These are phyloP conservation scores for Pristiophorus japonicus DNA, from an alignment of 2,113 vertebrate genomes.

Conservation along the genomic window DNA sequence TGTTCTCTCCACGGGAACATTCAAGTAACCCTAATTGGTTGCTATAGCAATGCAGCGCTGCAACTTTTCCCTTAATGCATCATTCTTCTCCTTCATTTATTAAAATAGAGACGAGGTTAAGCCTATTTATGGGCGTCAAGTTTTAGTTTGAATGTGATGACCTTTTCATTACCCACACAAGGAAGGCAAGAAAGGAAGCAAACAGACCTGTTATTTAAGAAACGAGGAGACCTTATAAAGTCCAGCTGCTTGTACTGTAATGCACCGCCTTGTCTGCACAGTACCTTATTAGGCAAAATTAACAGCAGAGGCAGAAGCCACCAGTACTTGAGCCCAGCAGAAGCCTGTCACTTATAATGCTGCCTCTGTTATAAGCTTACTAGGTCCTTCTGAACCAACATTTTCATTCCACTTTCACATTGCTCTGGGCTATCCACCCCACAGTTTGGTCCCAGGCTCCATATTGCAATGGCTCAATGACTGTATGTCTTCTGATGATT, in stretches of 20 bases:
- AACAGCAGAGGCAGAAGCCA: no score
- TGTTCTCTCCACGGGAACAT: not conserved
- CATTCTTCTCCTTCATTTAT: conserved; percentile 11
- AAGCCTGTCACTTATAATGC: not conserved
- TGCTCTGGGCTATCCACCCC: not conserved
- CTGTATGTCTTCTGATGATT: not conserved
- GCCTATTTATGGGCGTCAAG: not conserved
- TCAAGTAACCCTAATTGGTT: conserved; percentile 17
- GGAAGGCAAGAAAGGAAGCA: no score
- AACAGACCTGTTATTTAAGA: not conserved
- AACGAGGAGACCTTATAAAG: not conserved
- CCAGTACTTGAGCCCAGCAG: not conserved
- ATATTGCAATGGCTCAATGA: no score
- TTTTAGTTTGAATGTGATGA: not conserved
- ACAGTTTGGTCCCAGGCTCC: not conserved
- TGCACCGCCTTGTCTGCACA: not conserved
- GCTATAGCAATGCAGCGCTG: not conserved
- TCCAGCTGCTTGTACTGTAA: not conserved
- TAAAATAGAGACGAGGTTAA: conserved; percentile 4
- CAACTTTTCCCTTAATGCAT: conserved; percentile 14
- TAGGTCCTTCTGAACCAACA: not conserved
- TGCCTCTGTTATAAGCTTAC: not conserved
- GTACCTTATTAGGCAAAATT: not conserved
- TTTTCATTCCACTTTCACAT: not conserved
- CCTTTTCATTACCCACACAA: not conserved